phyloP scores from a whole-genome alignment of 92 coral and sea anemone species.

The Zoanthus solanderi region DNA sequence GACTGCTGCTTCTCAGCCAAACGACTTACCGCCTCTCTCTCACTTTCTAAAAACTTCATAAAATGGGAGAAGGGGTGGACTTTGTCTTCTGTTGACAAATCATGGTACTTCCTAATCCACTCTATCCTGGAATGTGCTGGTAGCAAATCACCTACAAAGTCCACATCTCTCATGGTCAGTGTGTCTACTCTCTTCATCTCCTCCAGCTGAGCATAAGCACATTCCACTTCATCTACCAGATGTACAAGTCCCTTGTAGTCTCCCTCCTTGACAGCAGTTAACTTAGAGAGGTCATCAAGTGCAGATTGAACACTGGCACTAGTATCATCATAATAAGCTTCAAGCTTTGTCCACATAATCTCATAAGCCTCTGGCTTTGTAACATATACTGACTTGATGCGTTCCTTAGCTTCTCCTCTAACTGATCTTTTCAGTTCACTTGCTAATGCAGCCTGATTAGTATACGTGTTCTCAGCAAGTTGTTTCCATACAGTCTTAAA shows the following conservation, averaged over 20 bases:
- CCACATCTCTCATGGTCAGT: constrained; percentile 71
- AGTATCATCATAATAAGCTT: no score
- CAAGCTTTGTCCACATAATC: no score
- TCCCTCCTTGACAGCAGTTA: no score
- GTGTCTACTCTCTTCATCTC: constrained; percentile 51
- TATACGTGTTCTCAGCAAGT: constrained; percentile 59
- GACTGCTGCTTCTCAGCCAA: constrained; percentile 67
- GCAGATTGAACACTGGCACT: no score
- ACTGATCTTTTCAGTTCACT: no score
- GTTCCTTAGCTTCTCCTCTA: no score
- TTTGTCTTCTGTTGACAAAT: constrained; percentile 64
- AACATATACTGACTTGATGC: no score
- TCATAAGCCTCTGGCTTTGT: no score
- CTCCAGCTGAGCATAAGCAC: not conserved
- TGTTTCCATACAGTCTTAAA: constrained; percentile 70
- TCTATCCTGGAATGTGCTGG: constrained; percentile 66
- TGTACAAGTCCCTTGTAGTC: no score
- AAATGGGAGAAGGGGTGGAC: constrained; percentile 64
- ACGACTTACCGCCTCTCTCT: constrained; percentile 66
- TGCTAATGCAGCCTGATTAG: not conserved
- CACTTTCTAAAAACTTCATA: constrained; percentile 73
- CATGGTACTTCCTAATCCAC: constrained; percentile 69
- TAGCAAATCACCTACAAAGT: constrained; percentile 50
- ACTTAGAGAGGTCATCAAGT: no score
- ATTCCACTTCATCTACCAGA: no score